Base-by-base conservation (phyloP, 2,797 vertebrate genomes). In the Chelonia mydas region DNA sequence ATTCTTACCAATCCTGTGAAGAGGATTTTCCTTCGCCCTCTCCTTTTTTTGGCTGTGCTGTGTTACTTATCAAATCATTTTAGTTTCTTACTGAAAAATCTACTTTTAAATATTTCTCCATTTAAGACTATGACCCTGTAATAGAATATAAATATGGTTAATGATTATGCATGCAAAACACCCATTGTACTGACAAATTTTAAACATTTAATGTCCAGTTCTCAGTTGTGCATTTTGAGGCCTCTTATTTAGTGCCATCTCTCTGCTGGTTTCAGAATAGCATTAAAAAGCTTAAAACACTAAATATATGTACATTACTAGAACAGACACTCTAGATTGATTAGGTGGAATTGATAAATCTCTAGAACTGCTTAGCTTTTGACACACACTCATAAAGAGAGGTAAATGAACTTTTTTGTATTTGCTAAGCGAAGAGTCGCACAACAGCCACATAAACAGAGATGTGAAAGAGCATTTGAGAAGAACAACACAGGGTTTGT, bases 321-420 rank as follows among this genome's bases (percentile, higher is more conserved):
- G 47, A 90, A 91, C 65, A 81, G 21, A 28, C 31, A 15, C 37
- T 92, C 6, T 55, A 10, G n/a, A 68, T 93, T 91, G 84, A 45
- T 11, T 76, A 86, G 59, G 68, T 90, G 51, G 85, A 91, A 61
- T 37, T 68, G 9, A 49, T 87, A 0, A 86, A 81, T 81, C 86
- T 90, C 54, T 88, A 79, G 90, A 90, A 55, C 49, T 79, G 54
- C 79, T 95, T 94, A 90, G 68, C 79, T 94, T 27, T 87, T 33
- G 25, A 45, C 27, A 79, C 27, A 79, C 13, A 17, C 55, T 91
- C 9, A 3, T 28, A 37, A 55, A 81, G 87, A 91, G 45, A 37
- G 91, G 83, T 90, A 90, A 90, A 55, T 97, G 81, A 74, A 37
- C 51, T 86, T 95, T 88, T 68, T 68, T 37, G 61, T 95, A 33